These are phyloP conservation scores for Micromussa lordhowensis DNA, from an alignment of 92 coral and sea anemone genomes.

Conservation along the genomic window DNA sequence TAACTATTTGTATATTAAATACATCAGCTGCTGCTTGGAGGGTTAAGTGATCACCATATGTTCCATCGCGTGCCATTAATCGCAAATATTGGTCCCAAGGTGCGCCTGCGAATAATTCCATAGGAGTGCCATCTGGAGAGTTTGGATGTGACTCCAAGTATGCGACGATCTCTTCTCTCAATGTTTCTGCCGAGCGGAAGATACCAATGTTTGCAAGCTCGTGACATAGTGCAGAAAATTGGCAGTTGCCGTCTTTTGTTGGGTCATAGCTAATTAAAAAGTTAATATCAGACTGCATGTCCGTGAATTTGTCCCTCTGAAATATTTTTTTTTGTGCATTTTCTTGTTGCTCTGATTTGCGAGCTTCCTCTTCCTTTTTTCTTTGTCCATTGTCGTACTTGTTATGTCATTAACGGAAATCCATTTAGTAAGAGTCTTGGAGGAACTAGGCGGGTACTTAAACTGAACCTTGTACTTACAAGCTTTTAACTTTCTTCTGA, in stretches of 20 bases:
- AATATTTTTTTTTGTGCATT: constrained; percentile 45
- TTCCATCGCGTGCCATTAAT: constrained; percentile 38
- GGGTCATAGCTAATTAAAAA: constrained; percentile 41
- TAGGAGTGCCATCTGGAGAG: constrained; percentile 19
- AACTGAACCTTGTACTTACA: constrained; percentile 48
- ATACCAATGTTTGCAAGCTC: constrained; percentile 53
- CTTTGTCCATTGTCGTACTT: constrained; percentile 27
- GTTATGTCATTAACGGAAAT: constrained; percentile 31
- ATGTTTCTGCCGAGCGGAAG: constrained; percentile 5
- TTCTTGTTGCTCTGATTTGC: constrained; percentile 32
- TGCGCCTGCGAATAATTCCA: constrained; percentile 27
- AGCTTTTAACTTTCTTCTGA: constrained; percentile 38
- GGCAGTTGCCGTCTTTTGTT: constrained; percentile 51
- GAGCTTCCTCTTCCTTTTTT: constrained; percentile 32
- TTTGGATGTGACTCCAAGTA: constrained; percentile 29
- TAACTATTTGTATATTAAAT: constrained; percentile 1
- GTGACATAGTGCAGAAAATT: constrained; percentile 45
- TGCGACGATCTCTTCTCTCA: constrained; percentile 11
- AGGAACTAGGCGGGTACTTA: constrained; percentile 31
- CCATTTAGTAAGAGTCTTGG: constrained; percentile 38
- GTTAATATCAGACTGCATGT: constrained; percentile 20
- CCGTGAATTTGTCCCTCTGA: constrained; percentile 42
- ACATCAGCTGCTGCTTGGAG: constrained; percentile 57
- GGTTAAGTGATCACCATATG: constrained; percentile 59
- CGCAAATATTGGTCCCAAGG: constrained; percentile 41